Percentiles rank a stretch among this genome's conserved stretches.
These are phyloP conservation scores for Phenacoccus solenopsis DNA, from an alignment of 1,140 invertebrate species.

Conservation along the genomic window DNA sequence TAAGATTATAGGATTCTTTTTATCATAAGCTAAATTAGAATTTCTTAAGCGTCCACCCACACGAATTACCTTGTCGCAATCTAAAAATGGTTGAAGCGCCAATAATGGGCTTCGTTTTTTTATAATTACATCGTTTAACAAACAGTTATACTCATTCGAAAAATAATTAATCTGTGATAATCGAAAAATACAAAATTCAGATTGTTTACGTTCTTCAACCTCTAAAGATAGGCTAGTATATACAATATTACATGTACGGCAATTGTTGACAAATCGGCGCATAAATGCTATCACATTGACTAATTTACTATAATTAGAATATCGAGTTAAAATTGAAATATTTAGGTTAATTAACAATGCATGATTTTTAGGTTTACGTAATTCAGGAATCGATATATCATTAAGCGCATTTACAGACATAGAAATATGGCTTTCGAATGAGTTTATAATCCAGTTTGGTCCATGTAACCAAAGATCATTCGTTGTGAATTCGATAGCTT, in stretches of 20 bases:
- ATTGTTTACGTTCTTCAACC: not conserved
- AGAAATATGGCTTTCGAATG: not conserved
- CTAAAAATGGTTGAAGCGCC: constrained; percentile 21
- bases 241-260: not conserved
- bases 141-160: constrained; percentile 3
- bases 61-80: constrained; percentile 21
- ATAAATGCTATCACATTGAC: not conserved
- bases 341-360: not conserved
- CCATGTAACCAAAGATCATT: constrained; percentile 24
- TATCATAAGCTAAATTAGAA: constrained; percentile 10
- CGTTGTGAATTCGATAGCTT: constrained; percentile 8
- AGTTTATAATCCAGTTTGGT: constrained; percentile 20
- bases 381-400: not conserved
- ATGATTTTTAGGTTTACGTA: not conserved
- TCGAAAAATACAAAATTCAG: not conserved
- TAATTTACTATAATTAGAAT: constrained; percentile 1
- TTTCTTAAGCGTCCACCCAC: constrained; percentile 24
- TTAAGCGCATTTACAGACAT: not conserved
- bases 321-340: not conserved
- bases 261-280: constrained; percentile 7
- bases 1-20: constrained; percentile 24
- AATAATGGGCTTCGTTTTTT: not conserved
- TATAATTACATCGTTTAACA: not conserved
- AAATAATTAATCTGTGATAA: constrained; percentile 6
- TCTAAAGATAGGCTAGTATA: no score